Percentiles rank a stretch among this genome's conserved stretches.
phyloP scores from a whole-genome alignment of 1,140 invertebrate genomes.

The Bombus affinis region DNA sequence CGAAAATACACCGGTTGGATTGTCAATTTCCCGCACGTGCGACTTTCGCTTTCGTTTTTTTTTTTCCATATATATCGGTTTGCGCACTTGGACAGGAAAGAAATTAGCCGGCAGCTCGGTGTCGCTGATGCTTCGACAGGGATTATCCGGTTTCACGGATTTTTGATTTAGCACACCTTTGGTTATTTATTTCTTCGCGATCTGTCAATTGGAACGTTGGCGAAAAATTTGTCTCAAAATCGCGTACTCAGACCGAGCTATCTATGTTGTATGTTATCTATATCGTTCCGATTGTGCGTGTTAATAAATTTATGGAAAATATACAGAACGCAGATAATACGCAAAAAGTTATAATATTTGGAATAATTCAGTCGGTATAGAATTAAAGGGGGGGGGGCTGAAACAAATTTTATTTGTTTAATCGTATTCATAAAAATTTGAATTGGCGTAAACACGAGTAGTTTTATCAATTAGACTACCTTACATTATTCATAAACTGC shows the following conservation, averaged over 20 bases:
- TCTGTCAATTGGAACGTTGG: too few relatives aligned
- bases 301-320: background rate
- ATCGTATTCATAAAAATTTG: background rate
- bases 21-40: background rate
- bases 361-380: background rate
- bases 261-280: too few relatives aligned
- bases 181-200: background rate
- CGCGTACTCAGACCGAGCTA: background rate
- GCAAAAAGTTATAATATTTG: background rate
- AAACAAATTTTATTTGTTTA: background rate
- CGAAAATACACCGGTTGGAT: background rate
- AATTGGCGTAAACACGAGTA: background rate
- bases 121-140: too few relatives aligned
- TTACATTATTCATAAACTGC: background rate
- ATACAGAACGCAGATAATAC: background rate
- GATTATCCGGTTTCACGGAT: background rate
- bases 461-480: background rate
- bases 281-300: too few relatives aligned
- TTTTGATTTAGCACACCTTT: background rate
- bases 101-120: background rate
- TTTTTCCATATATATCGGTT: background rate
- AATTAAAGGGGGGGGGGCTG: background rate
- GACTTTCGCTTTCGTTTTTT: background rate
- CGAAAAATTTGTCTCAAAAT: background rate
- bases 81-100: background rate